These are phyloP conservation scores for Sympetrum striolatum DNA, from an alignment of 2,888 invertebrate species.

Conservation along the genomic window DNA sequence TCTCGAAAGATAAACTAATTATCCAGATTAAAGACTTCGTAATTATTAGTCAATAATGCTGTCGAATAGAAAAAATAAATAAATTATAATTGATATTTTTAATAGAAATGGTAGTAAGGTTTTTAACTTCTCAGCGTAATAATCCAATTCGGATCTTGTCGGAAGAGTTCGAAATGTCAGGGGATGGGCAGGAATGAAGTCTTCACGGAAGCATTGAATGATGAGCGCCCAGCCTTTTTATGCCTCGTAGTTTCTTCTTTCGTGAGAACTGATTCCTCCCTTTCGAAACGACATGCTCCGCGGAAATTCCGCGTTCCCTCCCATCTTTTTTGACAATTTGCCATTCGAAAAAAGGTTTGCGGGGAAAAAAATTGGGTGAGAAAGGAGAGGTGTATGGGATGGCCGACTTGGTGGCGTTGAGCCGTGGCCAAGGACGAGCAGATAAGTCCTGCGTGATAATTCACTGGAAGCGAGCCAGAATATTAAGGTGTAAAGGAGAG, in stretches of 20 bases:
- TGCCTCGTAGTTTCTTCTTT: background rate
- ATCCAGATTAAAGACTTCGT: too few relatives aligned
- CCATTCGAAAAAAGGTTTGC: conserved; percentile 1
- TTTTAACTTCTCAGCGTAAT: too few relatives aligned
- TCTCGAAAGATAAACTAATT: too few relatives aligned
- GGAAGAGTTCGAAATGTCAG: too few relatives aligned
- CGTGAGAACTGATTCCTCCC: background rate
- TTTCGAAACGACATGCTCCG: background rate
- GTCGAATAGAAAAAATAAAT: too few relatives aligned
- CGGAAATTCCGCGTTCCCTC: background rate
- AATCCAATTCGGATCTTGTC: too few relatives aligned
- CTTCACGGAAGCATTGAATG: too few relatives aligned
- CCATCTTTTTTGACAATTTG: background rate
- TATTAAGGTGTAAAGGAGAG: background rate
- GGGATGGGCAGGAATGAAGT: too few relatives aligned
- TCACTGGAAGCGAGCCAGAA: conserved; percentile 10
- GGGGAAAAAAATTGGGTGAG: background rate
- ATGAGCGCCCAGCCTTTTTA: background rate
- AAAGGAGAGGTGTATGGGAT: background rate
- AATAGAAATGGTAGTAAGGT: too few relatives aligned
- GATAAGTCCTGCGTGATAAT: conserved; percentile 29
- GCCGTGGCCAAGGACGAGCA: conserved; percentile 23
- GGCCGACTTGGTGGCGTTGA: conserved; percentile 25
- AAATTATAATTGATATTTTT: too few relatives aligned
- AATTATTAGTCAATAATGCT: too few relatives aligned